Base-by-base conservation (phyloP, 2,113 vertebrate genomes). In the Myotis lucifugus region DNA sequence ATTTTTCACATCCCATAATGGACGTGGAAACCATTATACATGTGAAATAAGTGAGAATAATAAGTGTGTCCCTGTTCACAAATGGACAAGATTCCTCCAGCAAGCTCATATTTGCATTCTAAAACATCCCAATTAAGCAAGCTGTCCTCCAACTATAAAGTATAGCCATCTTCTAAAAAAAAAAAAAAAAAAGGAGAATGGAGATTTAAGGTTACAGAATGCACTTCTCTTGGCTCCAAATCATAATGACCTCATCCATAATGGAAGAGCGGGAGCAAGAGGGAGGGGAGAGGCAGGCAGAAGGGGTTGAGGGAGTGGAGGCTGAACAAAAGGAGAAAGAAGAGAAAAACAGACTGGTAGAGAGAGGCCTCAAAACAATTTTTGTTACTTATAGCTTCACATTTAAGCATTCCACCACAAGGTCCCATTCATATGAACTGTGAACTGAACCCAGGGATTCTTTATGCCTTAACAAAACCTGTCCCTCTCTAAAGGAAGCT, bases 211-310 rank as follows among this genome's bases (percentile, higher is more conserved):
- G 72, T 93, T 96, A 96, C 50, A 96, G 81, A 96, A 90, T 59
- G 73, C 32, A 90, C 48, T 95, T 86, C 59, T 93, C 70, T 96
- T 97, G 96, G 95, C 95, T 96, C 32, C 54, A 94, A 88, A 85
- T 76, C 81, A 46, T 59, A 83, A 96, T 96, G 95, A 97, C 81
- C 87, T 97, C 95, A 96, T 96, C 88, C 82, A 90, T 96, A 94
- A 97, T 84, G 92, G 95, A 91, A 79, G 25, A 87, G 50, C 5
- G 56, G 64, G 32, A 87, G 56, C 8, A 66, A 81, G 59, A 32
- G 27, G 18, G 1, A 14, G 27, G 6, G 1, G 27, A 19, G 6
- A 15, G 13, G 8, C 34, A 78, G 5, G 19, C 8, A 87, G 56
- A 52, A 50, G 17, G 17, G 46, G 25, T 14, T 42, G 54, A 25